phyloP scores from a whole-genome alignment of 1,140 invertebrate species.

The Caenorhabditis remanei region DNA sequence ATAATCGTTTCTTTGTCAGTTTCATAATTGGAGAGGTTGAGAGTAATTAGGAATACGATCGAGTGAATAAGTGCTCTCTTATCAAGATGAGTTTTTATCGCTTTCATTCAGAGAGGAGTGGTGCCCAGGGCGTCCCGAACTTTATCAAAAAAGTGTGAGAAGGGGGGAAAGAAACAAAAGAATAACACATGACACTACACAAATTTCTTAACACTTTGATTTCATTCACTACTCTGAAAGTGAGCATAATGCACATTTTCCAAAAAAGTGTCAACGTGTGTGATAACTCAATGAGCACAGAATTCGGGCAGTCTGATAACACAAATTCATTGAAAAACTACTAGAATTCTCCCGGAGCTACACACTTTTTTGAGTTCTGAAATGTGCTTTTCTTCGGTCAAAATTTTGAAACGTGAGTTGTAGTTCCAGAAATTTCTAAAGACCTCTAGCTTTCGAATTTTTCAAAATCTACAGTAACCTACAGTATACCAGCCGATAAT shows the following conservation, averaged over 20 bases:
- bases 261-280: not conserved
- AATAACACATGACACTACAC: constrained; percentile 13
- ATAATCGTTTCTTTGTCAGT: not conserved
- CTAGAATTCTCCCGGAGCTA: no score
- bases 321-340: not conserved
- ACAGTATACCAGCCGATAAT: no score
- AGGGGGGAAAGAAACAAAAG: not conserved
- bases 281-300: constrained; percentile 2
- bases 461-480: not conserved
- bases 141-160: not conserved
- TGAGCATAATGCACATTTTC: constrained; percentile 33
- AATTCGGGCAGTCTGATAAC: not conserved
- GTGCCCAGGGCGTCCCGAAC: constrained; percentile 2
- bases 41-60: not conserved
- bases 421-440: no score
- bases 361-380: no score
- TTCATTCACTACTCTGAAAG: not conserved
- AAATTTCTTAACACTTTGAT: constrained; percentile 5
- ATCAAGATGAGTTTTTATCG: not conserved
- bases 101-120: not conserved
- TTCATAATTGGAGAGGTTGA: not conserved
- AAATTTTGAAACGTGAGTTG: no score
- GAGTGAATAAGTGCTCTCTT: not conserved
- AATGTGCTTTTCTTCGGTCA: no score
- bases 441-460: no score